Evolutionary conservation across 2,797 vertebrate species (phyloP), one percentile per base, ranked within the genome.

Genomic region (Argentina silus): DNA sequence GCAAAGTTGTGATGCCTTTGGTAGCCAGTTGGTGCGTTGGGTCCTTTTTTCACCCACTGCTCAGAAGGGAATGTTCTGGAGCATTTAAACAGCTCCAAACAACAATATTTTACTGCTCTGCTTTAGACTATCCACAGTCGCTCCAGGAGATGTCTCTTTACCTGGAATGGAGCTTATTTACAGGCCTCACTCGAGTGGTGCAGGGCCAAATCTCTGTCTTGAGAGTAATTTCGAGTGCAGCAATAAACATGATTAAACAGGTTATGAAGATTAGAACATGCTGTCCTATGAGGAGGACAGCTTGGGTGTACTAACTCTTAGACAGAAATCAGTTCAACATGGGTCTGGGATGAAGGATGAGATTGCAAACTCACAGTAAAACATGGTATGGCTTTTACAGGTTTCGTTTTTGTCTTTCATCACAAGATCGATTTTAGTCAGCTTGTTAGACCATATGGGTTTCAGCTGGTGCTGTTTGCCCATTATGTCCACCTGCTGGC

Each of bases 181-280:
- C 8, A 15, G 8, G 2, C 3, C 51, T 59, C 70, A 42, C 61
- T 64, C 48, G 23, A 66, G 17, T 8, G 21, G 27, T 9, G 50
- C 53, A 23, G 17, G 43, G 19, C 36, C 8, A 66, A 65, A 27
- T 44, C 63, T 27, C 47, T 63, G 45, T 17, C 19, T 48, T 11
- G 11, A 55, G n/a, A 21, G 27, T 64, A 64, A 57, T 43, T 14
- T 53, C 5, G 53, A 57, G 62, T 15, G 62, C 42, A 27, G 53
- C 9, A 7, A 47, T 56, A 66, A 55, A 45, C 12, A 27, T 47
- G 19, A 73, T 61, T 51, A 59, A 36, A 71, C 21, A n/a, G 23
- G 45, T 62, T 50, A 36, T 51, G 57, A 71, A 71, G 69, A 61
- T 71, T 51, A 71, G 21, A 42, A 71, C 69, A 47, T 23, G 36